Percentiles rank a stretch among this genome's conserved stretches.
phyloP scores from a whole-genome alignment of 2,113 vertebrate species.

The Cygnus buccinator region DNA sequence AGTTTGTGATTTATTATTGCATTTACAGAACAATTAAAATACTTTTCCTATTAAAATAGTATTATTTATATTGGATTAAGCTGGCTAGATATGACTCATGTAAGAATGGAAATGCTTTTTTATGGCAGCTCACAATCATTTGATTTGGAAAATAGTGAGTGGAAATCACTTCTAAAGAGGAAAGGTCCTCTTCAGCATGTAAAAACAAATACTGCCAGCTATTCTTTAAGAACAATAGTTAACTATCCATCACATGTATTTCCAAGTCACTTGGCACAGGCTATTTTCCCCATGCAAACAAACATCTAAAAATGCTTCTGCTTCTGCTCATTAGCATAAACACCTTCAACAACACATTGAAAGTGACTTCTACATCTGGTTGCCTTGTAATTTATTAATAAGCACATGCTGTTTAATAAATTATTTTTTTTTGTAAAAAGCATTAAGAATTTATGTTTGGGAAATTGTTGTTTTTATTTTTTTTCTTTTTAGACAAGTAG shows the following conservation, averaged over 20 bases:
- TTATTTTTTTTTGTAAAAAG: not conserved
- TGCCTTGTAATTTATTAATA: conserved; percentile 44
- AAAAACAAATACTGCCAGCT: conserved; percentile 23
- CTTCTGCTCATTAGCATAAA: conserved; percentile 38
- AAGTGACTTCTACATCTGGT: conserved; percentile 48
- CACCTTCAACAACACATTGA: not conserved
- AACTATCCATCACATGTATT: conserved; percentile 36
- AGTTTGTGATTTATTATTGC: not conserved
- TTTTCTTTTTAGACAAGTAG: not conserved
- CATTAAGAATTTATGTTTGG: conserved; percentile 24
- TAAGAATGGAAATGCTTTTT: not conserved
- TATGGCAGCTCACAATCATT: not conserved
- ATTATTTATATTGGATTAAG: not conserved
- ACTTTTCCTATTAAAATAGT: not conserved
- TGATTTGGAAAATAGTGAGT: conserved; percentile 31
- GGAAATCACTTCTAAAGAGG: conserved; percentile 52
- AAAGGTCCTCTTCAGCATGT: conserved; percentile 43
- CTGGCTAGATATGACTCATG: not conserved
- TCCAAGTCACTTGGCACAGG: conserved; percentile 13
- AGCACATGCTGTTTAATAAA: conserved; percentile 17
- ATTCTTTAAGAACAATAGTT: conserved; percentile 48
- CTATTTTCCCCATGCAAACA: conserved; percentile 53
- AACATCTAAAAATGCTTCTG: conserved; percentile 59
- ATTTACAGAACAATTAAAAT: not conserved
- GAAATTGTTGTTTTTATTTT: not conserved